Conservation (phyloP, 2,888 invertebrate species). For the Diogma glabrata region DNA sequence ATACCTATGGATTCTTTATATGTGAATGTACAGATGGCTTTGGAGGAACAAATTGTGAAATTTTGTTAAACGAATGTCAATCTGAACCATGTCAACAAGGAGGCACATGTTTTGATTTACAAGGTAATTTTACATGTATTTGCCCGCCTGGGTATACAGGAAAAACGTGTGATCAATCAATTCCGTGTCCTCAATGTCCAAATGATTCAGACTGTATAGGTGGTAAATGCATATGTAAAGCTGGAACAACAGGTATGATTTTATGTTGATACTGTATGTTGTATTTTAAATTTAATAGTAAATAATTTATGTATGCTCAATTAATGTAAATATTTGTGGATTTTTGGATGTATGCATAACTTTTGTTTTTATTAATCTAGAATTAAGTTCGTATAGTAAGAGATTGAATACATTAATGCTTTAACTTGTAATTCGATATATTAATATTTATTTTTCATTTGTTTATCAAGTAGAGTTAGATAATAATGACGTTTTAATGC, state of each 20-base stretch:
- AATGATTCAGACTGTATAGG: slow-evolving; percentile 54
- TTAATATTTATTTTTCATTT: too few relatives aligned
- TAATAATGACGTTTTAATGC: too few relatives aligned
- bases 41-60: slow-evolving; percentile 67
- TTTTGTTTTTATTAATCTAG: too few relatives aligned
- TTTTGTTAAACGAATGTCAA: slow-evolving; percentile 45
- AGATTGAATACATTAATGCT: too few relatives aligned
- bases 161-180: slow-evolving; percentile 32
- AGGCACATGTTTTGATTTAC: slow-evolving; percentile 50
- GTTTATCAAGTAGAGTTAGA: too few relatives aligned
- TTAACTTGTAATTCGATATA: too few relatives aligned
- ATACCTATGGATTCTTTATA: slow-evolving; percentile 65
- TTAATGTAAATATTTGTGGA: too few relatives aligned
- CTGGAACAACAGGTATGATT: slow-evolving; percentile 31
- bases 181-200: slow-evolving; percentile 44
- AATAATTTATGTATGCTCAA: too few relatives aligned
- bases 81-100: slow-evolving; percentile 64
- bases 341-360: too few relatives aligned
- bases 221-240: slow-evolving; percentile 37
- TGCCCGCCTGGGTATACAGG: slow-evolving; percentile 51
- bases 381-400: too few relatives aligned
- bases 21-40: slow-evolving; percentile 72
- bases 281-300: too few relatives aligned
- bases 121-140: slow-evolving; percentile 52
- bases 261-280: not conserved